Evolutionary conservation across 2,113 vertebrate genomes (phyloP), one percentile per base, ranked within the genome.

Genomic region (Gulo gulo): DNA sequence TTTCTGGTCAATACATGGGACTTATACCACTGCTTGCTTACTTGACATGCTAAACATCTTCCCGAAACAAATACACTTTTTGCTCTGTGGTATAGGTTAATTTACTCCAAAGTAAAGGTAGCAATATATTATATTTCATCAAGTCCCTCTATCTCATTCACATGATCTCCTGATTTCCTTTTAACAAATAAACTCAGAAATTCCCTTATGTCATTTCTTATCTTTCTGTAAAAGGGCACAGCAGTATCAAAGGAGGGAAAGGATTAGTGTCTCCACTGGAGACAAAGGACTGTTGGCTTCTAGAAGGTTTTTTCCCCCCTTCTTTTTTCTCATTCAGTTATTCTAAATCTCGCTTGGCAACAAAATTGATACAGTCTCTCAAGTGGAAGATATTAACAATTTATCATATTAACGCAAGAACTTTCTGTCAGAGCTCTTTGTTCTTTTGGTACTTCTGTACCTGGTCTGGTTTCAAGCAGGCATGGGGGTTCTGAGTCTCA

Each of bases 281-380:
- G 82, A 83, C 24, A 84, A 96, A 84, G 47, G 34, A 86, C 63
- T 90, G 26, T 65, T 92, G 73, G 10, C 87, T 95, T 92, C 95
- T 67, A 57, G 74, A 79, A 95, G 21, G 57, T 12, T 59, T 23
- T n/a, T 34, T 29, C 67, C 9, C 6, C 3, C 14, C 63, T n/a
- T 76, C 24, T 76, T 81, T 82, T 21, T 16, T 13, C 31, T 92
- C 69, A 95, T 94, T 95, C 63, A 94, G 26, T 96, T 95, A 93
- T 81, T 95, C 39, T 74, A 76, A 83, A 94, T 94, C 92, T 93
- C 42, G 80, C 63, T 95, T 97, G 97, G 94, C 95, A 96, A 93
- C 47, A 69, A 79, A 86, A 74, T 15, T 36, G 18, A 76, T 96
- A 96, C 79, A 88, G 65, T 36, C 26, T 96, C 57, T 73, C 95